A percentile compares a stretch with the other conserved stretches of the same genome.
These are phyloP conservation scores for Hippoglossus stenolepis DNA, from an alignment of 2,113 vertebrate genomes.

Conservation along the genomic window DNA sequence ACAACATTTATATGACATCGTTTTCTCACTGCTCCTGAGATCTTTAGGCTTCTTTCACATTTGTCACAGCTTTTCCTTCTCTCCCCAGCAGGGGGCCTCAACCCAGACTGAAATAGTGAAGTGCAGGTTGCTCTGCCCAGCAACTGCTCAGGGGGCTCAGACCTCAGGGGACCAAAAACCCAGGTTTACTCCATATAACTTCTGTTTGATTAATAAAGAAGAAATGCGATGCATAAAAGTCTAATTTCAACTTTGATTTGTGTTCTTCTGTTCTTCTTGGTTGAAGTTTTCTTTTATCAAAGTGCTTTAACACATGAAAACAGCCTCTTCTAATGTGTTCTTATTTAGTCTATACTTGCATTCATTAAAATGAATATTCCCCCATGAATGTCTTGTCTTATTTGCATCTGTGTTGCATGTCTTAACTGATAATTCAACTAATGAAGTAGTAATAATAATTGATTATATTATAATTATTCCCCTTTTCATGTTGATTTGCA, in stretches of 20 bases:
- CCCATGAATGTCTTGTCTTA: background rate
- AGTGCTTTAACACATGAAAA: no score
- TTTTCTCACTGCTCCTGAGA: no score
- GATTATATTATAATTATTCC: no score
- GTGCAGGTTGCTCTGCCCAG: background rate
- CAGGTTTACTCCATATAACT: background rate
- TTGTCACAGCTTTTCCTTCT: background rate
- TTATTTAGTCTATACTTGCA: no score
- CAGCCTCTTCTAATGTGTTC: no score
- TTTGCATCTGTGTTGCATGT: background rate
- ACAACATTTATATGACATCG: background rate
- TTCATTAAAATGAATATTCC: no score
- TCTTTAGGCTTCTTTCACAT: background rate
- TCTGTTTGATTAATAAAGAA: no score
- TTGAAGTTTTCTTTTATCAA: no score
- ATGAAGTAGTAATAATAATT: no score
- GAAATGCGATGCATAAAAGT: background rate
- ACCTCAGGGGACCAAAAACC: background rate
- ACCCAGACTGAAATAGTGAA: background rate
- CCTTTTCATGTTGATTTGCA: no score
- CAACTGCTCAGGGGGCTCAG: background rate
- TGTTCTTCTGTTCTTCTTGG: background rate
- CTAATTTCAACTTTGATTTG: background rate
- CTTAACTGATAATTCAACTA: no score
- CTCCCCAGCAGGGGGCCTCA: conserved; percentile 36